Evolutionary conservation across 2,113 vertebrate genomes (phyloP).

Genomic region (Bungarus multicinctus): DNA sequence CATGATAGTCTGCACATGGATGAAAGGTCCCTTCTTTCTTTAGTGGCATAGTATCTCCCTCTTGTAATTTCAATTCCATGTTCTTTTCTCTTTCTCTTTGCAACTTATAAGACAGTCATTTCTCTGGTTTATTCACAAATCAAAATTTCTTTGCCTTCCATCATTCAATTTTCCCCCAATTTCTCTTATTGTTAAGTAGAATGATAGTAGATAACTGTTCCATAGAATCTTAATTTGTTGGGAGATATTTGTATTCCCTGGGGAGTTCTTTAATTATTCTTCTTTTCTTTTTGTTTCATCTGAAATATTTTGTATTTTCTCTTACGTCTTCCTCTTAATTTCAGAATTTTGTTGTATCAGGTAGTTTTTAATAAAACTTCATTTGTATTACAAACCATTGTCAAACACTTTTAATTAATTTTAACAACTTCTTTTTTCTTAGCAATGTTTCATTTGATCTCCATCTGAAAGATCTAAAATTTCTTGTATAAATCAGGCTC

Average conservation of each 20-base stretch:
- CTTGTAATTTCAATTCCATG: neutral
- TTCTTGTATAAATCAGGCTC: neutral
- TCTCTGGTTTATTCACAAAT: neutral
- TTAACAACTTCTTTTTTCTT: neutral
- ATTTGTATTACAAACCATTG: neutral
- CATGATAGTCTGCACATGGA: accelerated
- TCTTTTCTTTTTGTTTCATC: neutral
- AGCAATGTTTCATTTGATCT: neutral
- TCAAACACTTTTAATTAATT: neutral
- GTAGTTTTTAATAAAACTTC: neutral
- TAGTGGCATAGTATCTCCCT: neutral
- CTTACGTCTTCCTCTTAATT: neutral
- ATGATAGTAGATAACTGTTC: neutral
- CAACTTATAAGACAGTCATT: neutral
- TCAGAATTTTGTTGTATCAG: neutral
- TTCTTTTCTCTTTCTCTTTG: neutral
- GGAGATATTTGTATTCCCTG: neutral
- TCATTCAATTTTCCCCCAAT: neutral
- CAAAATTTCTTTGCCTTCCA: neutral
- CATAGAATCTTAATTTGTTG: neutral
- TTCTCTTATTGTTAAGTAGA: neutral
- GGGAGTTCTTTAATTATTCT: neutral
- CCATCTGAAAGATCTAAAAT: neutral
- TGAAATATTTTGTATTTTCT: neutral
- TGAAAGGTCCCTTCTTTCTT: neutral